phyloP scores from a whole-genome alignment of 2,113 vertebrate species.

The cat (Felis catus) region F.catus_Fca126_mat1.0 CM031411.1:16480001-16480500 shows the following conservation, averaged over 20 bases:
- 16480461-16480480: slow-evolving; percentile 28
- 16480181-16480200: neutral
- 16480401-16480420: neutral
- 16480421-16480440: neutral
- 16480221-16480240: neutral
- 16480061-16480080: slow-evolving; percentile 31
- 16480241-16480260: neutral
- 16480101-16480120: neutral
- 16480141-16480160: slow-evolving; percentile 16
- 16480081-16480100: slow-evolving; percentile 13
- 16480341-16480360: slow-evolving; percentile 31
- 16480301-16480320: neutral
- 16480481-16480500: slow-evolving; percentile 23
- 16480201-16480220: neutral
- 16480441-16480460: slow-evolving; percentile 38
- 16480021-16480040: neutral
- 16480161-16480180: neutral
- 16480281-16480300: neutral
- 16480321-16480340: slow-evolving; percentile 2
- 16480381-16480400: neutral
- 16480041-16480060: slow-evolving; percentile 16
- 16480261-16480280: neutral
- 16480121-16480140: slow-evolving; percentile 39
- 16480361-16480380: neutral
- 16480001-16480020: neutral